Evolutionary conservation across 1,140 invertebrate genomes (phyloP).

Genomic region (Pteromalus puparum): DNA sequence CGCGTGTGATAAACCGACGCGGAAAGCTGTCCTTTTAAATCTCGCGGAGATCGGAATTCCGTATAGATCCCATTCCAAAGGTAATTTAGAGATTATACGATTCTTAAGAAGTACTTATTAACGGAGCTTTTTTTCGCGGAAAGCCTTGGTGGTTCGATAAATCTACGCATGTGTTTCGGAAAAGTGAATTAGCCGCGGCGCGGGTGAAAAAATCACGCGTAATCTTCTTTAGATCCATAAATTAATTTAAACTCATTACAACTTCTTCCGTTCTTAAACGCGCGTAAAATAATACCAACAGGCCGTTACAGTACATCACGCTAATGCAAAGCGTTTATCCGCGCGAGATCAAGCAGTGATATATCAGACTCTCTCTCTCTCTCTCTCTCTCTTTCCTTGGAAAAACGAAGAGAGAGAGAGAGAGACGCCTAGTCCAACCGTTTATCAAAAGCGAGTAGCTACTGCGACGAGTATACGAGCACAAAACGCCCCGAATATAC

Average conservation of each 20-base stretch:
- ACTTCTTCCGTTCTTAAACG: neutral
- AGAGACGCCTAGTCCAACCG: neutral
- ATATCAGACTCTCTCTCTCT: too few species aligned
- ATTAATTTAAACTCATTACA: slow-evolving; percentile 43
- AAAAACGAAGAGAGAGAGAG: too few species aligned
- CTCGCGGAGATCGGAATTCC: neutral
- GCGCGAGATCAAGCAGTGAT: neutral
- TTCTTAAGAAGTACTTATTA: neutral
- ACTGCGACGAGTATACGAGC: too few species aligned
- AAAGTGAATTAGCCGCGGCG: neutral
- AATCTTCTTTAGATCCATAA: slow-evolving; percentile 35
- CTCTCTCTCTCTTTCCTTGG: too few species aligned
- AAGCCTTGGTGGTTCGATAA: neutral
- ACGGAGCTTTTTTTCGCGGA: neutral
- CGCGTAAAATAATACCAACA: slow-evolving; percentile 25
- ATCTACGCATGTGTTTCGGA: too few species aligned
- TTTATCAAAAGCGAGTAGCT: neutral
- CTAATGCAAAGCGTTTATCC: slow-evolving; percentile 19
- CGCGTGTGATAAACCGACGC: neutral
- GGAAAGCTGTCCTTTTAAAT: neutral
- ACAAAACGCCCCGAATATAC: too few species aligned
- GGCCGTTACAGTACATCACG: slow-evolving; percentile 30
- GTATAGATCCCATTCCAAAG: neutral
- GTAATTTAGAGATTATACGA: neutral
- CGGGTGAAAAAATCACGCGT: neutral